Base-by-base conservation (phyloP, 2,888 invertebrate genomes). In the Troglohyphantes excavatus region DNA sequence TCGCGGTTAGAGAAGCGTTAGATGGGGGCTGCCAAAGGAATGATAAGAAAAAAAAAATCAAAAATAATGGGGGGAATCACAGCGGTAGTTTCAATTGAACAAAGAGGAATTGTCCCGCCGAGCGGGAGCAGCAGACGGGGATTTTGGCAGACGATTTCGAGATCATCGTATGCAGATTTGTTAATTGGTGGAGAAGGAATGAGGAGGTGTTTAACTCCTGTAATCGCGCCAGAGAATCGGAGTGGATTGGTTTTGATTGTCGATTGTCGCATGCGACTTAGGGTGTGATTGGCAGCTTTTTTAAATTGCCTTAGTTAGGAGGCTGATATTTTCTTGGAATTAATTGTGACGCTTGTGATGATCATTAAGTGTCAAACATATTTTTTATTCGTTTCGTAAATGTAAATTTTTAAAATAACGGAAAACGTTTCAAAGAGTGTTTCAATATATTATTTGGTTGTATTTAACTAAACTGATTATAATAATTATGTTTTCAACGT, bases 81-180 rank as follows among this genome's bases (percentile, higher is more conserved):
- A 59, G 68, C 67, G 33, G 19, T 81, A 70, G 81, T n/a, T 67
- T 53, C 13, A 81, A 46, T 70, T 33, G 29, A 68, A 43, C 59
- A 29, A 59, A 70, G 81, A 13, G 27, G 59, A 39, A 21, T 33
- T 81, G 68, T 70, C 59, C 17, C 67, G 67, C 81, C 59, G 39
- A 33, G 75, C n/a, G 21, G 81, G 53, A 70, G 81, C 68, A 63
- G 21, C 33, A 68, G 70, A 59, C 33, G 29, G 33, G 53, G n/a
- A 33, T 59, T 81, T 70, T 81, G 68, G 81, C 70, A 81, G 70
- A 46, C 81, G 19, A 70, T 23, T 68, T 81, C 13, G 33, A 65
- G 68, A 59, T 39, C 43, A 26, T 67, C 67, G 43, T 39, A 72
- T 72, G 72, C 46, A 72, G 46, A 72, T 79, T 63, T 79, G 67